These are phyloP conservation scores for Heliconius ethilla DNA, from an alignment of 2,888 invertebrate species.

Conservation along the genomic window DNA sequence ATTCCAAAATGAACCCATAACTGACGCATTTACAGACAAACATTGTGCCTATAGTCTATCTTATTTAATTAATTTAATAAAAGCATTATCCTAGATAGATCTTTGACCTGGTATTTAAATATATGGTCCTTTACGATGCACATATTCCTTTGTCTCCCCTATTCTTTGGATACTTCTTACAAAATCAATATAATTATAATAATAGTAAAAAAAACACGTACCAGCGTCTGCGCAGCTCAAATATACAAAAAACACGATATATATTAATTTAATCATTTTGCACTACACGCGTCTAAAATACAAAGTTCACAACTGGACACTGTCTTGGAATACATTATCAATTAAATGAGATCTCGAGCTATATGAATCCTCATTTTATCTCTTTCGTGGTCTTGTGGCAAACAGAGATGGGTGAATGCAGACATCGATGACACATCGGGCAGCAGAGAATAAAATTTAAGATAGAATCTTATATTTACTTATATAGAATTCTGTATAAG, in stretches of 20 bases:
- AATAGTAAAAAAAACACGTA: constrained; percentile 22
- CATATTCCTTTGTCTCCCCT: no score
- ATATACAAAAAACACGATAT: not conserved
- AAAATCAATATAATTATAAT: not conserved
- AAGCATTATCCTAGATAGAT: no score
- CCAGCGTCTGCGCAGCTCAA: constrained; percentile 21
- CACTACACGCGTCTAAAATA: constrained; percentile 13
- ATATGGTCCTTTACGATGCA: no score
- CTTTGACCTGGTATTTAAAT: no score
- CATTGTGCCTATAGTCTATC: no score
- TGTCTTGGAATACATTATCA: not conserved
- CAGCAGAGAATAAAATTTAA: not conserved
- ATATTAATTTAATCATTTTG: constrained; percentile 31
- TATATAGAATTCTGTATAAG: constrained; percentile 1
- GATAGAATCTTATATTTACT: not conserved
- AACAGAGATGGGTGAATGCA: constrained; percentile 15
- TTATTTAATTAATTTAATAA: no score
- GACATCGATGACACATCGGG: not conserved
- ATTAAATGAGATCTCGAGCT: not conserved
- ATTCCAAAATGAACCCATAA: no score
- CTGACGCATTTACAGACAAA: no score
- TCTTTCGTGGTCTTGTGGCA: constrained; percentile 11
- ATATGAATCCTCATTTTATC: constrained; percentile 34
- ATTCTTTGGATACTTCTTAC: no score
- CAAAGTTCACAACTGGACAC: constrained; percentile 23